These are phyloP conservation scores for Digitonthophagus gazella DNA, from an alignment of 2,888 invertebrate genomes.

Conservation along the genomic window DNA sequence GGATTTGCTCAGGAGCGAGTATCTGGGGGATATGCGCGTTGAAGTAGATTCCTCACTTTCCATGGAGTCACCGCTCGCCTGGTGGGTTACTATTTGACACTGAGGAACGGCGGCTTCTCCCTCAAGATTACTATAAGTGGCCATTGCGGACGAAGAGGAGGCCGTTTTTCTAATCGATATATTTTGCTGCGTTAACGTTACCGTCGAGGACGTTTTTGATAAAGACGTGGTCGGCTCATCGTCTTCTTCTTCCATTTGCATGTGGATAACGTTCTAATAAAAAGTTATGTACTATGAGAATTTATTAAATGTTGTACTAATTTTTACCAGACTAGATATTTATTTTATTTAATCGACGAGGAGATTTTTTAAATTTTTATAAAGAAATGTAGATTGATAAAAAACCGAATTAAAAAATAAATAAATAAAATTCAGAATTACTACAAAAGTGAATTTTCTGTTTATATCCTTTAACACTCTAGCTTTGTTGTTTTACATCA, in stretches of 20 bases:
- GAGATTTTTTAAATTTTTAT: neutral
- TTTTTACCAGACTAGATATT: constrained; percentile 11
- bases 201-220: constrained; percentile 46
- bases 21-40: constrained; percentile 43
- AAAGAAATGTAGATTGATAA: too few species aligned
- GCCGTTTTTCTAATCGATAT: constrained; percentile 38
- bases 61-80: constrained; percentile 59
- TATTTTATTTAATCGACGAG: neutral
- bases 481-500: too few species aligned
- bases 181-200: constrained; percentile 47
- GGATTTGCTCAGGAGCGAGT: constrained; percentile 47
- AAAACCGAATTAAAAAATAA: too few species aligned
- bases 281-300: neutral
- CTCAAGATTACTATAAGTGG: constrained; percentile 33
- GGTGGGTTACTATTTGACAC: constrained; percentile 52
- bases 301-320: neutral
- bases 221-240: constrained; percentile 45
- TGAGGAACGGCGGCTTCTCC: constrained; percentile 39
- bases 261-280: neutral
- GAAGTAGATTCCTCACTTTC: constrained; percentile 55
- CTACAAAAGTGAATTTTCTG: too few species aligned
- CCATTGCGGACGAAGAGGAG: constrained; percentile 35
- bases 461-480: too few species aligned
- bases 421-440: too few species aligned
- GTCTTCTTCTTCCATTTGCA: constrained; percentile 47